Percentiles rank a stretch among this genome's conserved stretches.
phyloP scores from a whole-genome alignment of 2,113 vertebrate genomes.

The Pogona vitticeps region DNA sequence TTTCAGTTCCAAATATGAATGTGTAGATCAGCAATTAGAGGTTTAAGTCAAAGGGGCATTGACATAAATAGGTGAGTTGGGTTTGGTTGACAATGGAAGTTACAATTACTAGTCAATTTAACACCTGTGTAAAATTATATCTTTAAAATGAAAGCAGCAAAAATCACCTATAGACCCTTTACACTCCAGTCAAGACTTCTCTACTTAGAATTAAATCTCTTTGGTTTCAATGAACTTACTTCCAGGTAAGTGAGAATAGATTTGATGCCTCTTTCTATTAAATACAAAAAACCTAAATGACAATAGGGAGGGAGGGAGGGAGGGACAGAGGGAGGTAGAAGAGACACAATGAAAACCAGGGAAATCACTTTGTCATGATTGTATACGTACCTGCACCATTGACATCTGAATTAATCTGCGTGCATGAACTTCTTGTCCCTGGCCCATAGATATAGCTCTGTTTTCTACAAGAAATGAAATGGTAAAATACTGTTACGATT shows the following conservation, averaged over 20 bases:
- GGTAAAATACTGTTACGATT: conserved; percentile 3
- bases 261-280: neutral
- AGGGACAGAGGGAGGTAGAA: neutral
- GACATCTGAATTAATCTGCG: conserved; percentile 75
- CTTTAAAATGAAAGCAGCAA: neutral
- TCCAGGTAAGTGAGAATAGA: neutral
- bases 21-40: neutral
- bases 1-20: neutral
- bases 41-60: neutral
- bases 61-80: neutral
- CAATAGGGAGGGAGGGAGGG: neutral
- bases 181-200: neutral
- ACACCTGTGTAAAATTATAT: conserved; percentile 26
- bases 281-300: neutral
- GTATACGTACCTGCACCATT: conserved; percentile 72
- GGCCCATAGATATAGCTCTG: conserved; percentile 80
- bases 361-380: neutral
- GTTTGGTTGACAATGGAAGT: conserved; percentile 3
- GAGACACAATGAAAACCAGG: neutral
- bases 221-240: neutral
- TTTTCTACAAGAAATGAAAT: conserved; percentile 71
- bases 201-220: neutral
- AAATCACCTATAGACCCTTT: conserved; percentile 1
- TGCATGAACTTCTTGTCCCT: conserved; percentile 80
- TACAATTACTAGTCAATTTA: conserved; percentile 25